Percentiles rank a stretch among this genome's conserved stretches.
Conservation (phyloP, 64 coral and sea anemone genomes). For the Actinia equina region DNA sequence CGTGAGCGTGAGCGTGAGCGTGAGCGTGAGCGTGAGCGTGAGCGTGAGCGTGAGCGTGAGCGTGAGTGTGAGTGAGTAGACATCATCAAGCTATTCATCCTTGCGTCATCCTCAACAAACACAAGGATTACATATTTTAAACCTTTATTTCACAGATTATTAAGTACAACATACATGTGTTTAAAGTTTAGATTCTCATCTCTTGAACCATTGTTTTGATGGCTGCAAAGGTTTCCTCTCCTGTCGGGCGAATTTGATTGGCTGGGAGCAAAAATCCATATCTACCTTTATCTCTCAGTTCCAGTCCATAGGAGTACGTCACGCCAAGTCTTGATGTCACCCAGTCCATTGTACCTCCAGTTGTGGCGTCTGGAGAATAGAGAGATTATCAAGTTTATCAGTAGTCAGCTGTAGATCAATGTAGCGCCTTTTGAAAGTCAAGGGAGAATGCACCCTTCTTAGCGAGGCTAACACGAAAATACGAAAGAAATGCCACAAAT, state of each 20-base stretch:
- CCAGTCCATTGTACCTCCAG: slow-evolving; percentile 81
- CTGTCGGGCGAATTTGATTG: slow-evolving; percentile 87
- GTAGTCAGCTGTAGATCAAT: not conserved
- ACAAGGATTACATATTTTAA: no score
- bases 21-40: no score
- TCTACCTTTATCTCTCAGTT: slow-evolving; percentile 67
- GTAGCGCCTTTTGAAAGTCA: no score
- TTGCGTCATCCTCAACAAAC: no score
- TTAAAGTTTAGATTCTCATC: slow-evolving; percentile 28
- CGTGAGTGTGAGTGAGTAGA: no score
- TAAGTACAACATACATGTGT: not conserved
- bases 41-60: no score
- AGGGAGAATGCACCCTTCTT: no score
- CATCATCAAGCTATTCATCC: no score
- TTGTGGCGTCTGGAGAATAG: slow-evolving; percentile 55
- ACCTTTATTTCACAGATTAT: not conserved
- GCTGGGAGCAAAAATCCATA: slow-evolving; percentile 78
- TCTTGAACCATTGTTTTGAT: slow-evolving; percentile 77
- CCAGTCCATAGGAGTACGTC: slow-evolving; percentile 74
- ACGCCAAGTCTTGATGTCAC: slow-evolving; percentile 57
- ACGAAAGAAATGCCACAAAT: no score
- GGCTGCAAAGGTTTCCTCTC: slow-evolving; percentile 82
- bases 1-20: no score
- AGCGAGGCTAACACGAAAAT: no score
- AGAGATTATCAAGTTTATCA: not conserved